Conservation (phyloP, 2,113 vertebrate species). For the Bufo gargarizans region DNA sequence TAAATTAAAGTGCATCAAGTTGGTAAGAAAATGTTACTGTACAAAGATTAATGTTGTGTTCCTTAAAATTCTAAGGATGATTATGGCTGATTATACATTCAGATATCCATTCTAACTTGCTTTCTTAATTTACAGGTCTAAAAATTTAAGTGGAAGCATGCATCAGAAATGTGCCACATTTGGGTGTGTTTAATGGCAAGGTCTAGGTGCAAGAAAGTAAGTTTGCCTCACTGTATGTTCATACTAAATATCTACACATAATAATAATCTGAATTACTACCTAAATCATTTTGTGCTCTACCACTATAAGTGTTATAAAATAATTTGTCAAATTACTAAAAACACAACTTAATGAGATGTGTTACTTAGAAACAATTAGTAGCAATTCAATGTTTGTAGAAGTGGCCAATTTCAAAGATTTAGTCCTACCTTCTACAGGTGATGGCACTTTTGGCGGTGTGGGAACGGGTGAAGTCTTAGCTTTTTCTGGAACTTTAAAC, state of each 20-base stretch:
- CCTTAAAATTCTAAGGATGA: background rate
- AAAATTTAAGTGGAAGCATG: no score
- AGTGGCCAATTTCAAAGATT: background rate
- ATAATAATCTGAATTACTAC: background rate
- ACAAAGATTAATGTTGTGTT: background rate
- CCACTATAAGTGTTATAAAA: background rate
- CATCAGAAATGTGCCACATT: no score
- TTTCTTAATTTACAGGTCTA: no score
- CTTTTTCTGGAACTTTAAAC: slow-evolving; percentile 74
- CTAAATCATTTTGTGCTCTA: background rate
- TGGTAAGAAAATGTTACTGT: background rate
- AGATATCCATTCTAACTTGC: background rate
- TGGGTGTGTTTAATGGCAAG: no score
- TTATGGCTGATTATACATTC: background rate
- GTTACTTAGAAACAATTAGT: background rate
- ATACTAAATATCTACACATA: background rate
- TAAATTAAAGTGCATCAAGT: slow-evolving; percentile 52
- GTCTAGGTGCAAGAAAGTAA: no score
- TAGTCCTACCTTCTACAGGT: slow-evolving; percentile 71
- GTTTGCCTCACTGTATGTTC: no score
- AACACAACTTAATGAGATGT: no score
- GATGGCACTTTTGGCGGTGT: slow-evolving; percentile 69
- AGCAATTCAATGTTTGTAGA: background rate
- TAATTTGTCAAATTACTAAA: background rate
- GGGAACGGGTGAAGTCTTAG: slow-evolving; percentile 70